Base-by-base conservation (phyloP, 1,140 invertebrate genomes). In the Leptinotarsa texana region DNA sequence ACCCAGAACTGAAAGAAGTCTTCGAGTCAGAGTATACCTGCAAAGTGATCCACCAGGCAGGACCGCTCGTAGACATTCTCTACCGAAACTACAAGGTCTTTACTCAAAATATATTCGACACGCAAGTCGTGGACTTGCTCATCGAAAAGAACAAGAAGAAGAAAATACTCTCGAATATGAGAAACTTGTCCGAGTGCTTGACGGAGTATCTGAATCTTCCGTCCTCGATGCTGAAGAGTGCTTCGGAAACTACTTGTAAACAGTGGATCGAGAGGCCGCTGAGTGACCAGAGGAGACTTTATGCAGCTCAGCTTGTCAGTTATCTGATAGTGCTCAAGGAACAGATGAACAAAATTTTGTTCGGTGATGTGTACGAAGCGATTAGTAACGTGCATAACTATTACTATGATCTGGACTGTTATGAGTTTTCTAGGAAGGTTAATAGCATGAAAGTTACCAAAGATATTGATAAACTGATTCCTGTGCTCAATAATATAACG, bases 131-230 rank as follows among this genome's bases (percentile, higher is more conserved):
- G 3, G 78, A 79, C 66, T 72, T 79, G 65, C 66, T 76, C 1
- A 63, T 79, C n/a, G 69, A 77, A 57, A 79, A 79, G 68, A 75
- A 69, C 15, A 48, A 70, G 71, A 70, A 51, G 17, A 48, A 69
- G 24, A 69, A 13, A 5, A 47, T 65, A 8, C 73, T 69, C 18
- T 18, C 18, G 33, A 22, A 15, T 63, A 42, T 74, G 63, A 77
- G 67, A 57, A 49, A 70, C 51, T 17, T 79, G 6, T 77, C 75
- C 17, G 75, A 79, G 47, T 77, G 75, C 66, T 21, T 79, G 48
- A 61, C 63, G 11, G 72, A 79, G 48, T 79, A 79, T 63, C 51
- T 79, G 6, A 75, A 77, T 67, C 74, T 79, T 76, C 78, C 78
- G 5, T 24, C 33, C 5, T 73, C 73, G 17, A 24, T 76, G 15